phyloP scores from a whole-genome alignment of 2,113 vertebrate species.

The Mola mola region DNA sequence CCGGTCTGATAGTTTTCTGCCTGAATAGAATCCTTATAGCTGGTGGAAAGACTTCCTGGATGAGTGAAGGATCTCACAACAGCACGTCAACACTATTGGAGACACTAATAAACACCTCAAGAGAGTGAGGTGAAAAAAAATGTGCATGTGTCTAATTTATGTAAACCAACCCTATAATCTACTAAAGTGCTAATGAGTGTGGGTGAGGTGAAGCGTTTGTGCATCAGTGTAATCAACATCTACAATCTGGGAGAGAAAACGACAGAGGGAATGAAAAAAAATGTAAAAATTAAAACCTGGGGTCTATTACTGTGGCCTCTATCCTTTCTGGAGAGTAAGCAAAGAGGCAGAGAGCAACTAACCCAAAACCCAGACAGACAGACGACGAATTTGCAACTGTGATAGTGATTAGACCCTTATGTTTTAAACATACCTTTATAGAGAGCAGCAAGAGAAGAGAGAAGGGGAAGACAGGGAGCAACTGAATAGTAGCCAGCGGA shows the following conservation, averaged over 20 bases:
- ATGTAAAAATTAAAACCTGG: no score
- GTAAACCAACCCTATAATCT: neutral
- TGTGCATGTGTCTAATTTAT: neutral
- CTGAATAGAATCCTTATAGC: no score
- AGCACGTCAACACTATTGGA: no score
- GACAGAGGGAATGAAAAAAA: no score
- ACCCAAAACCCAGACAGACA: slow-evolving; percentile 41
- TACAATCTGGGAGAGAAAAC: no score
- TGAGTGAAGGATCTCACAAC: no score
- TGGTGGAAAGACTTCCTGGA: no score
- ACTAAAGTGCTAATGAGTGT: neutral
- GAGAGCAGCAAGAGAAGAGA: slow-evolving; percentile 29
- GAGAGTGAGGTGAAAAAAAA: no score
- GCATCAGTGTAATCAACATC: neutral
- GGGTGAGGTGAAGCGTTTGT: neutral
- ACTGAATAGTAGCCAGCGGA: slow-evolving; percentile 56
- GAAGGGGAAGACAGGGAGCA: slow-evolving; percentile 29
- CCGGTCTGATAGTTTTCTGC: no score
- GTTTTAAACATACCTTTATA: slow-evolving; percentile 72
- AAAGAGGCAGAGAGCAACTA: slow-evolving; percentile 29
- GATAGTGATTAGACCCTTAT: slow-evolving; percentile 73
- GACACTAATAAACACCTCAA: no score
- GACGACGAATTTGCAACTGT: slow-evolving; percentile 65
- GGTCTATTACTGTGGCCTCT: slow-evolving; percentile 12
- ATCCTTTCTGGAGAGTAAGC: slow-evolving; percentile 17